These are phyloP conservation scores for Drosophila subsilvestris DNA, from an alignment of 2,888 invertebrate species.

Conservation along the genomic window DNA sequence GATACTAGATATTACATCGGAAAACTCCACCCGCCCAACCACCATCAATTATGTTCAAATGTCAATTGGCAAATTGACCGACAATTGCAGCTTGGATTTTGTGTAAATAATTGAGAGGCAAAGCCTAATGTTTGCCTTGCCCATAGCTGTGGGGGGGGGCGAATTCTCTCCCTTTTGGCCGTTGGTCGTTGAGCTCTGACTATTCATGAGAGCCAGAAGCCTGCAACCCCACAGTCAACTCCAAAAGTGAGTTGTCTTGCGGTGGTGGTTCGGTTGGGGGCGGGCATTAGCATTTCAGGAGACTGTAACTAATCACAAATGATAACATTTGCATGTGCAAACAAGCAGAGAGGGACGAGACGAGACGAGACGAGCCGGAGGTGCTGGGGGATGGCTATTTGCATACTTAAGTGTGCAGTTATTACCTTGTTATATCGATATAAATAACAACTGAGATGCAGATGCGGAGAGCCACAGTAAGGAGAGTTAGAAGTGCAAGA, in stretches of 20 bases:
- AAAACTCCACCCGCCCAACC: conserved; percentile 17
- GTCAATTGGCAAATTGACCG: conserved; percentile 56
- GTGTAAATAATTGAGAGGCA: conserved; percentile 41
- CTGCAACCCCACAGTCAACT: conserved; percentile 3
- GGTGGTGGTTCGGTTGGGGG: conserved; percentile 16
- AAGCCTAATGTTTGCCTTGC: conserved; percentile 6
- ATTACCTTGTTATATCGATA: conserved; percentile 80
- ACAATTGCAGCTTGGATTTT: conserved; percentile 43
- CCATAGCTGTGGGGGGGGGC: conserved; percentile 11
- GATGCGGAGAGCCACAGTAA: background rate
- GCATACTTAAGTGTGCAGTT: conserved; percentile 81
- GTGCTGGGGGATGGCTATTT: conserved; percentile 69
- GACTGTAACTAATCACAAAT: conserved; percentile 80
- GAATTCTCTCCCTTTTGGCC: conserved; percentile 7
- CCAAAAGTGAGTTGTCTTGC: conserved; percentile 44
- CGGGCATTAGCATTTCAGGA: conserved; percentile 63
- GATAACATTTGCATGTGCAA: conserved; percentile 78
- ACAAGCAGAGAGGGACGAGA: conserved; percentile 46
- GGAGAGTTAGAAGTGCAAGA: background rate
- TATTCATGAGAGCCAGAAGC: conserved; percentile 25
- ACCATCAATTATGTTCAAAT: conserved; percentile 46
- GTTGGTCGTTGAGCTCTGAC: conserved; percentile 21
- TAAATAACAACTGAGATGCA: conserved; percentile 62
- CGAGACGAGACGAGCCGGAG: background rate
- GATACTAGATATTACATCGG: background rate